Base-by-base conservation (phyloP, 2,797 vertebrate species). In the Sebastiscus tertius region DNA sequence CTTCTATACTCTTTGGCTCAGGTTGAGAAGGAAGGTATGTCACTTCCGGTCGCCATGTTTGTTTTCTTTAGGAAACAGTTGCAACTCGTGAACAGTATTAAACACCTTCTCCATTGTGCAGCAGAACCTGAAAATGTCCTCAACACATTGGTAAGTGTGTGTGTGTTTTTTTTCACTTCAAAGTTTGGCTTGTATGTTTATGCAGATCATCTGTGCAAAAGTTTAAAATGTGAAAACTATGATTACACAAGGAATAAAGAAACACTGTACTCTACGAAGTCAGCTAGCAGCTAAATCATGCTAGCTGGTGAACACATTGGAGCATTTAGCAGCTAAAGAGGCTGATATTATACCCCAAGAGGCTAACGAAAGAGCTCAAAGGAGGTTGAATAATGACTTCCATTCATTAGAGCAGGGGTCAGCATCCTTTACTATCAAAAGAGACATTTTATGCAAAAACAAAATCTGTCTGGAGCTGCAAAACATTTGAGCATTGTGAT, bases 11-110 rank as follows among this genome's bases (percentile, higher is more conserved):
- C 36, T 39, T 39, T 39, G 14, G 39, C 39, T 42, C 39, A 42
- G 39, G 39, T 18, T 27, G 14, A 26, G 58, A 4, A 3, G 1
- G 27, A 49, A 49, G 20, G 12, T 1, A 9, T 26, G 63, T 70
- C 33, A 61, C 34, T 56, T 81, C 79, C 75, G 60, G 33, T 5
- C 61, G 46, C 79, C 79, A 81, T 78, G 26, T 81, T 81, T 54
- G 54, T 64, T 73, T 61, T 1, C 4, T 14, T 71, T 9, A 1
- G 5, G 1, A 18, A 5, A 54, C 7, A 20, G 1, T 6, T 20
- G 6, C 42, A 68, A 7, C 20, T 73, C 0, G 1, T 22, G 0
- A 72, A 26, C 3, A 52, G 26, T 8, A 8, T 20, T 20, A 2
- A 14, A 63, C 5, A 3, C 4, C 16, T 4, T n/a, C 11, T 14